Evolutionary conservation across 2,797 vertebrate genomes (phyloP).

Genomic region (Darevskia nairensis): DNA sequence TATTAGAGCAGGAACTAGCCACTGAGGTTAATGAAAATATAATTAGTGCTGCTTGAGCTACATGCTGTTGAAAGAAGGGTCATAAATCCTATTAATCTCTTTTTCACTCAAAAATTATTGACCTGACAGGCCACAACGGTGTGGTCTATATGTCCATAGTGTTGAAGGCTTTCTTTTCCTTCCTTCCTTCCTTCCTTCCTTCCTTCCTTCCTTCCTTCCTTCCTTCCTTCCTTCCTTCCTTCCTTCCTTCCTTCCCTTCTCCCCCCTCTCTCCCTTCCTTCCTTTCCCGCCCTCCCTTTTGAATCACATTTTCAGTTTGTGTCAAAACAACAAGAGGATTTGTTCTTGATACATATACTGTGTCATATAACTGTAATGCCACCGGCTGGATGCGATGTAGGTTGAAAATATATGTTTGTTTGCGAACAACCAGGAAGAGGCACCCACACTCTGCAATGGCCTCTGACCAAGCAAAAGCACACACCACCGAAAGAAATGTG

Average conservation of each 20-base stretch:
- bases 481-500: not conserved
- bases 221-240: not conserved
- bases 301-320: not conserved
- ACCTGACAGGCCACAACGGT: constrained; percentile 72
- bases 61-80: constrained; percentile 72
- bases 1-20: constrained; percentile 73
- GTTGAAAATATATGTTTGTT: too few species aligned
- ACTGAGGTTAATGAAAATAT: constrained; percentile 80
- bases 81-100: constrained; percentile 76
- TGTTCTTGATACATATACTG: constrained; percentile 6
- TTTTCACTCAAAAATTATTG: constrained; percentile 76
- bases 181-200: not conserved
- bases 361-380: not conserved
- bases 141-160: constrained; percentile 61
- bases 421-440: too few species aligned
- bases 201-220: not conserved
- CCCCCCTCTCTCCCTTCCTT: not conserved
- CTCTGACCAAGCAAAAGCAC: too few species aligned
- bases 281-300: not conserved
- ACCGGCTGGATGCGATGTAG: not conserved
- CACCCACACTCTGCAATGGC: too few species aligned
- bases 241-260: not conserved
- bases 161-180: too few species aligned
- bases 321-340: not conserved
- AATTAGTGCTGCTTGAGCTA: constrained; percentile 76